Percentiles rank a stretch among this genome's conserved stretches.
phyloP scores from a whole-genome alignment of 2,888 invertebrate genomes.

The Notodonta ziczac region DNA sequence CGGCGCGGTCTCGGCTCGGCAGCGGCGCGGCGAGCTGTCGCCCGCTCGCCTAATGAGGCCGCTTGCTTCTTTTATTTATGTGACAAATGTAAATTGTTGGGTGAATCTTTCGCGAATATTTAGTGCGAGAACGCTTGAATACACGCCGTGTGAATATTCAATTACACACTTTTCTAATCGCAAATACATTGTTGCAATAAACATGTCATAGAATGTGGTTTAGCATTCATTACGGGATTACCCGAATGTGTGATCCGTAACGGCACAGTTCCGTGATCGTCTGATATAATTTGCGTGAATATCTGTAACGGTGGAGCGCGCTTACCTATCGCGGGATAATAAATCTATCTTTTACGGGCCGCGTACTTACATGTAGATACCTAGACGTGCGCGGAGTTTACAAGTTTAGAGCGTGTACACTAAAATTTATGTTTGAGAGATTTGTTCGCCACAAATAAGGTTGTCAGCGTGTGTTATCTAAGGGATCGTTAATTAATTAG shows the following conservation, averaged over 20 bases:
- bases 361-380: constrained; percentile 53
- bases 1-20: constrained; percentile 28
- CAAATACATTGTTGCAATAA: constrained; percentile 53
- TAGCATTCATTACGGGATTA: constrained; percentile 47
- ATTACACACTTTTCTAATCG: constrained; percentile 64
- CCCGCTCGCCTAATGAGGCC: constrained; percentile 72
- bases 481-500: constrained; percentile 84
- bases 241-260: constrained; percentile 39
- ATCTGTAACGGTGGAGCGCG: constrained; percentile 48
- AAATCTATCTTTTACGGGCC: constrained; percentile 66
- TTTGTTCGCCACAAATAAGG: constrained; percentile 84
- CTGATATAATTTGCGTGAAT: constrained; percentile 51
- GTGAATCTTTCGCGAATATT: constrained; percentile 72
- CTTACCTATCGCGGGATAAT: constrained; percentile 49
- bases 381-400: constrained; percentile 74
- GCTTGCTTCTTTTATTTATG: constrained; percentile 78
- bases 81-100: constrained; percentile 77
- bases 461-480: constrained; percentile 83
- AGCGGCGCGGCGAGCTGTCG: constrained; percentile 41
- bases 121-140: constrained; percentile 56
- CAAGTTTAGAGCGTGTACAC: constrained; percentile 81
- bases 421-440: constrained; percentile 83
- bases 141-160: constrained; percentile 65
- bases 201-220: constrained; percentile 55
- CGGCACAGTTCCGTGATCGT: constrained; percentile 37